These are phyloP conservation scores for Yponomeuta plumbellus DNA, from an alignment of 2,888 invertebrate species.

Conservation along the genomic window DNA sequence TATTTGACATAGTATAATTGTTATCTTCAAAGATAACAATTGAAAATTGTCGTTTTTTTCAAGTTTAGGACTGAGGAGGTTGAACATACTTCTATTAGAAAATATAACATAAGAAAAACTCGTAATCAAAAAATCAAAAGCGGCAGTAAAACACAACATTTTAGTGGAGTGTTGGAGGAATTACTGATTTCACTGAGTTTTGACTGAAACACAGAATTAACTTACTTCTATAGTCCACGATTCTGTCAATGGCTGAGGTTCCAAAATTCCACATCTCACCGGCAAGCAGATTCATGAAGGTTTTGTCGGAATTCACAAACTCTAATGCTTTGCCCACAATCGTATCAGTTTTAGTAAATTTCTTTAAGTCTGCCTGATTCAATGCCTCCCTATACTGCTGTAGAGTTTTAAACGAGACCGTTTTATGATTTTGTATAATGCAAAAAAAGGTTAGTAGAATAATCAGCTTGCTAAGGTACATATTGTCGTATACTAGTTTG, in stretches of 20 bases:
- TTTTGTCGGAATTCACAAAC: constrained; percentile 57
- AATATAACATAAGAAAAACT: no score
- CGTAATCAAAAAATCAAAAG: no score
- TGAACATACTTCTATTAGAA: no score
- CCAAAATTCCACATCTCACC: constrained; percentile 61
- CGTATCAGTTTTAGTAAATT: constrained; percentile 40
- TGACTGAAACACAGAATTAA: no score
- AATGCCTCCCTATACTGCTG: constrained; percentile 28
- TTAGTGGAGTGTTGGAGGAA: no score
- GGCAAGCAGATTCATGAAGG: constrained; percentile 57
- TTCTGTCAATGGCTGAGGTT: constrained; percentile 49
- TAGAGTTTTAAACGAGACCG: constrained; percentile 33
- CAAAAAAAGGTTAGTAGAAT: not conserved
- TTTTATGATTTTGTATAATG: not conserved
- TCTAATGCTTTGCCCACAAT: constrained; percentile 59
- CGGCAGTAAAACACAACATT: no score
- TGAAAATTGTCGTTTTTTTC: no score
- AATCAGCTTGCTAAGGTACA: not conserved
- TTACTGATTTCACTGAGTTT: no score
- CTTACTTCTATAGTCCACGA: constrained; percentile 45
- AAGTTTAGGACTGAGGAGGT: no score
- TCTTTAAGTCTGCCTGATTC: not conserved
- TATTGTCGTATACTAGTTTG: not conserved
- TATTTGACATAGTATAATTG: no score
- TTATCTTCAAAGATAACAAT: no score